Evolutionary conservation across 2,113 vertebrate genomes (phyloP).

Genomic region (Sceloporus tristichus): DNA sequence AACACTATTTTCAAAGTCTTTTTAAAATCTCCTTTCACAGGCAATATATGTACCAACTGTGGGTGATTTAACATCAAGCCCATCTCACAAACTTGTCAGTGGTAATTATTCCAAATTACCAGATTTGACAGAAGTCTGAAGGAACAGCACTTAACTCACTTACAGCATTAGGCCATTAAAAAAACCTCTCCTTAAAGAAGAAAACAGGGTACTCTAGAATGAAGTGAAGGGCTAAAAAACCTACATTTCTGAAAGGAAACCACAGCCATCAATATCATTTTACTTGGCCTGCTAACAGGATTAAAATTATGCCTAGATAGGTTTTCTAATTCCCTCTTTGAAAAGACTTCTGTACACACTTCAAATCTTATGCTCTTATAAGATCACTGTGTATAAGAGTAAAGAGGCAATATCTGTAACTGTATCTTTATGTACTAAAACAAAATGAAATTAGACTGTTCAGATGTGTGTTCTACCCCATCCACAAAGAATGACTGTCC

Average conservation of each 20-base stretch:
- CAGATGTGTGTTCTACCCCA: not conserved
- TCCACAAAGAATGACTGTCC: not conserved
- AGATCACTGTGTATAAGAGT: rapidly evolving
- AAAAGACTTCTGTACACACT: not conserved
- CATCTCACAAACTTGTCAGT: slow-evolving; percentile 70
- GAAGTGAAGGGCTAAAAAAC: slow-evolving; percentile 69
- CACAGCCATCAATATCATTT: slow-evolving; percentile 52
- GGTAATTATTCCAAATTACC: slow-evolving; percentile 79
- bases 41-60: slow-evolving; percentile 33
- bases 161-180: slow-evolving; percentile 65
- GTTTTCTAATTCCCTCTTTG: slow-evolving; percentile 41
- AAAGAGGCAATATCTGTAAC: not conserved
- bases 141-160: slow-evolving; percentile 74
- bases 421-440: not conserved
- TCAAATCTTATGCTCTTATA: not conserved
- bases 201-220: slow-evolving; percentile 71
- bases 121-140: slow-evolving; percentile 74
- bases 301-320: slow-evolving; percentile 35
- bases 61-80: slow-evolving; percentile 46
- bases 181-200: slow-evolving; percentile 76
- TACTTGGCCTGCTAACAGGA: slow-evolving; percentile 63
- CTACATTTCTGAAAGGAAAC: slow-evolving; percentile 74
- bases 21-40: slow-evolving; percentile 31
- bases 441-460: not conserved
- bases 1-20: not conserved